phyloP scores from a whole-genome alignment of 2,797 vertebrate genomes.

The Pampus argenteus region DNA sequence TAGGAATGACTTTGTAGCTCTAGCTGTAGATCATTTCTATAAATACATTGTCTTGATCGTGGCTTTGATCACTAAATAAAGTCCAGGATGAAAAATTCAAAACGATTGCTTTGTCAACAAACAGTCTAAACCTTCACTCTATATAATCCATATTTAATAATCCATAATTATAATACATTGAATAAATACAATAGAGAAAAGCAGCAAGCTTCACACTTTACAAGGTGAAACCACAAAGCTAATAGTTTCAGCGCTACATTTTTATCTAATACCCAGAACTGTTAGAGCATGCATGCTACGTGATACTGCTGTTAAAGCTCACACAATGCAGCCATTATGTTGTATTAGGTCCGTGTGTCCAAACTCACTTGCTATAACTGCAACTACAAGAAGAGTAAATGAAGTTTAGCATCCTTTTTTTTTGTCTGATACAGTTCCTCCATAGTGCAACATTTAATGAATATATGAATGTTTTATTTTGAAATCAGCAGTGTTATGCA shows the following conservation, averaged over 20 bases:
- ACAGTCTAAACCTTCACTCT: neutral
- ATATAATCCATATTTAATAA: no score
- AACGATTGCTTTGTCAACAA: neutral
- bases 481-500: constrained; percentile 22
- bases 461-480: constrained; percentile 32
- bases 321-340: neutral
- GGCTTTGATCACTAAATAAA: no score
- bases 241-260: no score
- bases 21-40: no score
- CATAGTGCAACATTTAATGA: constrained; percentile 33
- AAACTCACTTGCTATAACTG: neutral
- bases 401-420: neutral
- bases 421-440: neutral
- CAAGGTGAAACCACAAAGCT: no score
- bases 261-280: neutral
- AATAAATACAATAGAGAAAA: neutral
- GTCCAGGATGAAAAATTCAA: no score
- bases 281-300: neutral
- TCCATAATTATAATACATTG: neutral
- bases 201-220: no score
- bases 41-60: no score
- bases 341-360: neutral
- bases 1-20: no score
- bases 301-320: neutral
- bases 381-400: constrained; percentile 8